phyloP scores from a whole-genome alignment of 2,797 vertebrate genomes.

The Catharus ustulatus region DNA sequence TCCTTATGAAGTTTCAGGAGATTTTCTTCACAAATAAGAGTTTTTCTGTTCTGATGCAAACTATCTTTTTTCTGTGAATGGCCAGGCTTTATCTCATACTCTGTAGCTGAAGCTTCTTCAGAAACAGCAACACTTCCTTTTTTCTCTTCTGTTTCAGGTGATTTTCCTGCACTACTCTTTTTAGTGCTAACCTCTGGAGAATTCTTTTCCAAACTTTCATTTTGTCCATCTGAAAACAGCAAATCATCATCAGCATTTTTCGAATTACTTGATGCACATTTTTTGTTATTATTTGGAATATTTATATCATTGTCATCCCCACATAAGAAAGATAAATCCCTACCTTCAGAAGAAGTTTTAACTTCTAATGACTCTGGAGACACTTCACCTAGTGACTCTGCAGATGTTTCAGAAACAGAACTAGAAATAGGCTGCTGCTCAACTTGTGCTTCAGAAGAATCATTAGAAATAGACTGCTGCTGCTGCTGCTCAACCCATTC shows the following conservation, averaged over 20 bases:
- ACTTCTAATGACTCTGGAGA: background rate
- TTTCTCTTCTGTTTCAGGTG: slow-evolving; percentile 10
- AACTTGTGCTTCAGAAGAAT: slow-evolving; percentile 71
- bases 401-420: slow-evolving; percentile 61
- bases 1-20: slow-evolving; percentile 73
- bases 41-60: slow-evolving; percentile 61
- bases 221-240: slow-evolving; percentile 71
- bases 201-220: slow-evolving; percentile 69
- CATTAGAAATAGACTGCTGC: slow-evolving; percentile 77
- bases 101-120: slow-evolving; percentile 31
- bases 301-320: background rate
- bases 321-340: slow-evolving; percentile 46
- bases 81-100: slow-evolving; percentile 34
- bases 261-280: slow-evolving; percentile 59
- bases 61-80: slow-evolving; percentile 56
- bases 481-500: slow-evolving; percentile 80
- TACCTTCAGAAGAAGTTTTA: slow-evolving; percentile 37
- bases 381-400: background rate
- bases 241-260: slow-evolving; percentile 74
- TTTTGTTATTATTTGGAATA: slow-evolving; percentile 40
- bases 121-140: slow-evolving; percentile 35
- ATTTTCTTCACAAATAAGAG: slow-evolving; percentile 75
- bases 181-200: background rate
- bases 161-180: slow-evolving; percentile 29
- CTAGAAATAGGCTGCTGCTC: slow-evolving; percentile 81